Percentiles rank a stretch among this genome's conserved stretches.
phyloP scores from a whole-genome alignment of 2,113 vertebrate species.

The Triplophysa tibetana region DNA sequence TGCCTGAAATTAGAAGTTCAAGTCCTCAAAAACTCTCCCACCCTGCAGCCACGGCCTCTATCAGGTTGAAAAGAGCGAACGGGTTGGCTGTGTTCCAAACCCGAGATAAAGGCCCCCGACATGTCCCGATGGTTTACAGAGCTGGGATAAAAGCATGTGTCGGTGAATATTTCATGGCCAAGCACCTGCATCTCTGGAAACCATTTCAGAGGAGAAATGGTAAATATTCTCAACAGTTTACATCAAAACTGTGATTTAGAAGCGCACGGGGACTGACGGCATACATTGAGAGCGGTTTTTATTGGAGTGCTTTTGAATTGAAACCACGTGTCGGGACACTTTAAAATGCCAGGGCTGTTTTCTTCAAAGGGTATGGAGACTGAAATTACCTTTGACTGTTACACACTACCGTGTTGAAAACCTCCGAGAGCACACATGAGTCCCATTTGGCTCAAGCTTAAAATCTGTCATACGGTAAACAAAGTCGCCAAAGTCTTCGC shows the following conservation, averaged over 20 bases:
- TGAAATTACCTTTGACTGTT: slow-evolving; percentile 34
- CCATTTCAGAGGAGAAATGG: slow-evolving; percentile 43
- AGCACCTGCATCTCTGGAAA: slow-evolving; percentile 52
- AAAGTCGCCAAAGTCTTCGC: neutral
- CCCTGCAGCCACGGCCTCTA: neutral
- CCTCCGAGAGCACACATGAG: slow-evolving; percentile 16
- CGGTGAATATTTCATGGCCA: slow-evolving; percentile 42
- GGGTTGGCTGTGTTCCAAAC: slow-evolving; percentile 29
- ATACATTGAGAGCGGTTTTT: slow-evolving; percentile 40
- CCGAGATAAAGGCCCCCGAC: slow-evolving; percentile 41
- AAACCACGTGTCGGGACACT: slow-evolving; percentile 51
- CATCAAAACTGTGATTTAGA: slow-evolving; percentile 45
- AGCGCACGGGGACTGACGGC: slow-evolving; percentile 35
- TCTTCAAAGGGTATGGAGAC: slow-evolving; percentile 47
- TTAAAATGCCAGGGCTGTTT: slow-evolving; percentile 9
- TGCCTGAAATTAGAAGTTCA: slow-evolving; percentile 14
- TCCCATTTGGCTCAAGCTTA: slow-evolving; percentile 30
- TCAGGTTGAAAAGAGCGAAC: slow-evolving; percentile 2
- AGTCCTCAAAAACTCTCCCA: slow-evolving; percentile 18
- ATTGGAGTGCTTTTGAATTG: slow-evolving; percentile 47
- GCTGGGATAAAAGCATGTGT: slow-evolving; percentile 49
- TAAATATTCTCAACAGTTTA: slow-evolving; percentile 56
- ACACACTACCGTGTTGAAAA: slow-evolving; percentile 20
- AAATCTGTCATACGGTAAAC: slow-evolving; percentile 41
- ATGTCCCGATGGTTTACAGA: slow-evolving; percentile 50